Conservation (phyloP, 2,113 vertebrate species). For the Acanthisitta chloris region DNA sequence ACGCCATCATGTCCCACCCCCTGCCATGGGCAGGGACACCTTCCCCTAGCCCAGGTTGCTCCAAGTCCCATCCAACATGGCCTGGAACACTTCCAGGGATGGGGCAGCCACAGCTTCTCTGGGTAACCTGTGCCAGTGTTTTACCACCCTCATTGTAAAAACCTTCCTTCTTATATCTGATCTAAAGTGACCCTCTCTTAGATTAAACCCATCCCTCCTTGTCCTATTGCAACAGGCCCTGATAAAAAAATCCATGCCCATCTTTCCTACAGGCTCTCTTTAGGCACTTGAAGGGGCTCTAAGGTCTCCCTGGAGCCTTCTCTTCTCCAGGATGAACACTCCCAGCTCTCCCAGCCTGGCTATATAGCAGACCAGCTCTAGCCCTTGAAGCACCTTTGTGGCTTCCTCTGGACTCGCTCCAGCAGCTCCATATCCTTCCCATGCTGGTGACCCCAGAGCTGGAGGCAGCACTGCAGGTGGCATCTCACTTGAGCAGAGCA, state of each 20-base stretch:
- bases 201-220: neutral
- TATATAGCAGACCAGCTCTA: neutral
- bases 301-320: accelerated
- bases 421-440: neutral
- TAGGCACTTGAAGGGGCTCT: neutral
- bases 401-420: neutral
- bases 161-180: neutral
- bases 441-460: neutral
- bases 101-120: neutral
- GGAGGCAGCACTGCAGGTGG: neutral
- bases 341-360: neutral
- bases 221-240: neutral
- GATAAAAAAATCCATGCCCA: too few relatives aligned
- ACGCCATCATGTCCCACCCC: accelerated
- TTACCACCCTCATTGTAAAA: accelerated
- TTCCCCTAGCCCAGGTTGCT: accelerated
- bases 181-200: neutral
- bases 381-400: accelerated
- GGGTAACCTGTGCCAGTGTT: neutral
- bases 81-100: accelerated
- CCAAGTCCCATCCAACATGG: accelerated
- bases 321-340: neutral
- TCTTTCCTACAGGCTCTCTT: neutral
- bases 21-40: neutral
- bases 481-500: neutral